A percentile compares a stretch with the other conserved stretches of the same genome.
Conservation (phyloP, 2,113 vertebrate species). For the Lipophrys pholis region DNA sequence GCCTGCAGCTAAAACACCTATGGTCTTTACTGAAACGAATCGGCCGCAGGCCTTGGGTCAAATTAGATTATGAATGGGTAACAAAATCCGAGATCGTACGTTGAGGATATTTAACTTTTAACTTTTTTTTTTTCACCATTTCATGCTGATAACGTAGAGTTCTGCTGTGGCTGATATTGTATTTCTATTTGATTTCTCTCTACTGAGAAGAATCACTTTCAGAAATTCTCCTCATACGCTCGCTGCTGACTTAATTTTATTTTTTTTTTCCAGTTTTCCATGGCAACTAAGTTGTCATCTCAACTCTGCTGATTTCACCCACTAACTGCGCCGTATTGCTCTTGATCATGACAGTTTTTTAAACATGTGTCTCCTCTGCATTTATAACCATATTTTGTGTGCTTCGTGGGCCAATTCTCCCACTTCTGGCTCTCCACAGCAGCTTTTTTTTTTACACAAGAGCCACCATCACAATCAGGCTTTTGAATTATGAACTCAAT, state of each 20-base stretch:
- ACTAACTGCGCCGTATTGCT: slow-evolving; percentile 61
- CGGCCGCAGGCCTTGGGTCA: slow-evolving; percentile 66
- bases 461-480: slow-evolving; percentile 79
- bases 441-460: slow-evolving; percentile 67
- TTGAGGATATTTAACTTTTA: slow-evolving; percentile 49
- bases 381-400: slow-evolving; percentile 71
- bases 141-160: slow-evolving; percentile 67
- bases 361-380: slow-evolving; percentile 68
- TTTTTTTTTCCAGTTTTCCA: slow-evolving; percentile 47
- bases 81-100: slow-evolving; percentile 70
- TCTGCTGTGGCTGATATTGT: slow-evolving; percentile 64
- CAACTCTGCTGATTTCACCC: slow-evolving; percentile 59
- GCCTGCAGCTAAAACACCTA: slow-evolving; percentile 79
- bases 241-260: slow-evolving; percentile 45
- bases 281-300: slow-evolving; percentile 66
- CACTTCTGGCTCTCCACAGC: slow-evolving; percentile 73
- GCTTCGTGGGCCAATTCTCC: slow-evolving; percentile 73
- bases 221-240: slow-evolving; percentile 51
- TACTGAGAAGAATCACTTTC: slow-evolving; percentile 64
- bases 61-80: slow-evolving; percentile 78
- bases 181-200: slow-evolving; percentile 67
- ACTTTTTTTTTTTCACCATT: slow-evolving; percentile 59
- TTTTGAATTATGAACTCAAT: slow-evolving; percentile 79
- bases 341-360: slow-evolving; percentile 73
- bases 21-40: slow-evolving; percentile 78